These are phyloP conservation scores for Drosophila histrio DNA, from an alignment of 2,888 invertebrate genomes.

Conservation along the genomic window DNA sequence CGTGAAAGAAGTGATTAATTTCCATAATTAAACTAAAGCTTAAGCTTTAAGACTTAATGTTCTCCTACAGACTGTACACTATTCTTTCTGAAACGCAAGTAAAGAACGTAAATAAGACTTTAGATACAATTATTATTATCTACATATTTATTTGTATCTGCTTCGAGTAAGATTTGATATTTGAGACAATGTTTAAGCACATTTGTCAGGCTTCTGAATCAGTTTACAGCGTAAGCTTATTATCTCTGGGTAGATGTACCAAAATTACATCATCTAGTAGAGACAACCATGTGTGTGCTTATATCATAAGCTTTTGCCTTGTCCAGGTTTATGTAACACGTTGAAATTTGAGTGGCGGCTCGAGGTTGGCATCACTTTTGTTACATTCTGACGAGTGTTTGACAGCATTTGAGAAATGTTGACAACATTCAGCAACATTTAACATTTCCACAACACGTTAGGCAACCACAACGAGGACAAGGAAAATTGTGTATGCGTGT, in stretches of 20 bases:
- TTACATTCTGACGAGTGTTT: conserved; percentile 7
- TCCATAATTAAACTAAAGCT: too few relatives aligned
- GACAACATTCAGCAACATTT: conserved; percentile 30
- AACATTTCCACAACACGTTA: conserved; percentile 14
- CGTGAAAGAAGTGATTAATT: too few relatives aligned
- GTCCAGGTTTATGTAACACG: neutral
- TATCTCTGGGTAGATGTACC: neutral
- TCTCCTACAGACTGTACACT: too few relatives aligned
- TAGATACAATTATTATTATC: too few relatives aligned
- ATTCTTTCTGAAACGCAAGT: too few relatives aligned
- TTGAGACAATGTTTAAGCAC: neutral
- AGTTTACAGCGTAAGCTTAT: conserved; percentile 7
- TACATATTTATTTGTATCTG: too few relatives aligned
- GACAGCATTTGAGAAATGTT: conserved; percentile 41
- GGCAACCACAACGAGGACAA: conserved; percentile 18
- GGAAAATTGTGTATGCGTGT: neutral
- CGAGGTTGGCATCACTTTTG: conserved; percentile 17
- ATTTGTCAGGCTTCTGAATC: neutral
- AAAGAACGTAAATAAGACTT: too few relatives aligned
- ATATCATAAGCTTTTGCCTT: neutral
- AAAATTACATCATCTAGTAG: neutral
- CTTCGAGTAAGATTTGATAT: too few relatives aligned
- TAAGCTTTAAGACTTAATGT: too few relatives aligned
- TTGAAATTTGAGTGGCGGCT: conserved; percentile 3
- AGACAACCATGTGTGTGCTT: neutral